Evolutionary conservation across 2,113 vertebrate species (phyloP), one percentile per base, ranked within the genome.

Genomic region (Heliornis fulica): DNA sequence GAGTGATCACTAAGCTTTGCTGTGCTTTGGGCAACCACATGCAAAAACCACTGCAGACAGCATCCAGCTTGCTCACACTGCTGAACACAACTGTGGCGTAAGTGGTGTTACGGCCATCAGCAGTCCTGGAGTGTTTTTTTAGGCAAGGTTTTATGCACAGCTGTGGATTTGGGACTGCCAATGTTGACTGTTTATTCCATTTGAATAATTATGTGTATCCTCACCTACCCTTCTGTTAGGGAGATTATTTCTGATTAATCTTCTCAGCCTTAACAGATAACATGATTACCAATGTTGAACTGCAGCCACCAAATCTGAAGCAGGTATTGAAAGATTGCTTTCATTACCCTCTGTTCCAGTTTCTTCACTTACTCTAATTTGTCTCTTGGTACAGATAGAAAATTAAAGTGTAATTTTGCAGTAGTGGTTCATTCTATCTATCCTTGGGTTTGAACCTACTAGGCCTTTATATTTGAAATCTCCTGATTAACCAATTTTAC

Each of bases 331-430:
- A 79, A 81, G 79, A 93, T 90, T 71, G 51, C 46, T 77, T 96
- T 95, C 94, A 96, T 95, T 96, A 86, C 50, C 45, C 80, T 54
- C 51, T 88, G 40, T 63, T 93, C 81, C 41, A 80, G 46, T 86
- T 90, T 93, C 61, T 60, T 86, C 81, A 77, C 60, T 85, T 81
- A 69, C 54, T 74, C 17, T 71, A 60, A 86, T 95, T 93, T 93
- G 60, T 87, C 69, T 87, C 16, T 57, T 88, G 41, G 50, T 92
- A 68, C 51, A 88, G 90, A 68, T 34, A 46, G 70, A 95, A 94
- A 90, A 96, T 88, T 71, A 59, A 87, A 60, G 64, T 87, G 69
- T 92, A 61, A 90, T 95, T 95, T 85, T 86, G 26, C 29, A n/a
- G 50, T 80, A 41, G 69, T 90, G n/a, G 32, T 84, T 94, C 64